Evolutionary conservation across 2,113 vertebrate species (phyloP).

Genomic region (Larimichthys crocea): DNA sequence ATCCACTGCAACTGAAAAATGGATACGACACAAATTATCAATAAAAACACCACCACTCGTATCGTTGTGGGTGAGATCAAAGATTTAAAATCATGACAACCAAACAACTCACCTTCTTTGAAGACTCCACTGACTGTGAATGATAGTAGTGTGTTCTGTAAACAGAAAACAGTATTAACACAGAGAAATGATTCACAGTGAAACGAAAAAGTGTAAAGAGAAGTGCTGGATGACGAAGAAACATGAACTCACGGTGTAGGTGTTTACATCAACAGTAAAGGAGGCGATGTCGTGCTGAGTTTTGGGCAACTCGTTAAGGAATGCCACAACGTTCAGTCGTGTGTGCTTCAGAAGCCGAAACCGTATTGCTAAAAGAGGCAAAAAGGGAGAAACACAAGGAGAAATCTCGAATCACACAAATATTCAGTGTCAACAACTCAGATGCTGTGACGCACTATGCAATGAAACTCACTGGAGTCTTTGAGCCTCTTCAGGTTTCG

Average conservation of each 20-base stretch:
- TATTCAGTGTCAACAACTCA: background rate
- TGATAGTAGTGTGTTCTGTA: conserved; percentile 88
- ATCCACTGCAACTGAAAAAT: conserved; percentile 83
- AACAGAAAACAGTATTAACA: conserved; percentile 22
- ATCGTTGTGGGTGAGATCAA: background rate
- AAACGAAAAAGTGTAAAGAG: background rate
- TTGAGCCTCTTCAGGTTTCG: conserved; percentile 90
- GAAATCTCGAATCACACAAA: background rate
- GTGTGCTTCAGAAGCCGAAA: conserved; percentile 90
- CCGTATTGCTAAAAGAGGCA: conserved; percentile 79
- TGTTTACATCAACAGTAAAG: conserved; percentile 90
- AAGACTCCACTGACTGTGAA: conserved; percentile 92
- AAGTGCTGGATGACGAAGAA: background rate
- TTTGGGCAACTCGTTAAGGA: conserved; percentile 91
- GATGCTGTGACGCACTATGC: background rate
- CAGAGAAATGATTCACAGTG: background rate
- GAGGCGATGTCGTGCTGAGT: conserved; percentile 91
- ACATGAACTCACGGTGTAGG: conserved; percentile 83
- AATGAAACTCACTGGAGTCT: conserved; percentile 87
- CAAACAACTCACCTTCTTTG: conserved; percentile 87
- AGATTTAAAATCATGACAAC: background rate
- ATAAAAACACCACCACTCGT: background rate
- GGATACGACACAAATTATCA: conserved; percentile 5
- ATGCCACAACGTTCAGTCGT: conserved; percentile 90
- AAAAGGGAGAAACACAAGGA: background rate